Evolutionary conservation across 2,888 invertebrate species (phyloP).

Genomic region (Protodeltote pygarga): DNA sequence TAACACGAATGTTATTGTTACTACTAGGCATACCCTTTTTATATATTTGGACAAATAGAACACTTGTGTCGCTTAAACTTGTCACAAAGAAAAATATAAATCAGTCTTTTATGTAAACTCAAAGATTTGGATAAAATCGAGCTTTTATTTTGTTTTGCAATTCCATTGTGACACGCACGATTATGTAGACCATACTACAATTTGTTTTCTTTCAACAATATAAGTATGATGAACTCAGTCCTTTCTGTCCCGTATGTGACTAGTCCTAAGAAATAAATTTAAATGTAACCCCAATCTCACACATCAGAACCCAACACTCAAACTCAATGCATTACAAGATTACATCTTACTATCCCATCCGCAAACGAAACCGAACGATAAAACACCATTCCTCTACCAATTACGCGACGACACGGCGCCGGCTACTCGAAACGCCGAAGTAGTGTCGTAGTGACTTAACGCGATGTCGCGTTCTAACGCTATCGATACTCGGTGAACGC

Average conservation of each 20-base stretch:
- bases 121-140: too few relatives aligned
- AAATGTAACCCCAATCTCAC: too few relatives aligned
- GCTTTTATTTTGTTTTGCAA: too few relatives aligned
- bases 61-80: background rate
- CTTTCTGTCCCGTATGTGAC: too few relatives aligned
- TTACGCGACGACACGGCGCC: background rate
- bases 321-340: background rate
- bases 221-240: too few relatives aligned
- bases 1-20: constrained; percentile 33
- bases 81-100: constrained; percentile 6
- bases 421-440: constrained; percentile 8
- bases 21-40: constrained; percentile 7
- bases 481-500: constrained; percentile 45
- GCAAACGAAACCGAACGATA: background rate
- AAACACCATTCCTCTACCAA: background rate
- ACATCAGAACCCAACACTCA: too few relatives aligned
- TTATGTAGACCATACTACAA: too few relatives aligned
- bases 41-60: constrained; percentile 18
- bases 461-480: constrained; percentile 29
- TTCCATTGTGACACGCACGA: too few relatives aligned
- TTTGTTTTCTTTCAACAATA: too few relatives aligned
- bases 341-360: background rate
- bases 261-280: too few relatives aligned
- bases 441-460: constrained; percentile 19
- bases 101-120: too few relatives aligned